Conservation (phyloP, 2,888 invertebrate species). For the Cistogaster globosa region DNA sequence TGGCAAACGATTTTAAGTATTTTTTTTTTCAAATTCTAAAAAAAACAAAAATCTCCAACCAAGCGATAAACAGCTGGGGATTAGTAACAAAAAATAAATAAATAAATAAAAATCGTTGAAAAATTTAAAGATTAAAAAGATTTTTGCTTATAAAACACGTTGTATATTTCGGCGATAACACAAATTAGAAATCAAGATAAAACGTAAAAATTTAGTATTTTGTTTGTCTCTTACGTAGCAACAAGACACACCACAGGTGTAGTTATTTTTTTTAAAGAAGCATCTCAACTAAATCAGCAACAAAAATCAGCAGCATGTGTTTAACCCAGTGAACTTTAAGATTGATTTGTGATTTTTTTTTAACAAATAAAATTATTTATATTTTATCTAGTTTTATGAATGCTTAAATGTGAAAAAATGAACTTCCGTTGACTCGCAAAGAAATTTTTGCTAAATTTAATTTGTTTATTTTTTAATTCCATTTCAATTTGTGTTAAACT, state of each 20-base stretch:
- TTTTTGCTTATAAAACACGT: slow-evolving; percentile 29
- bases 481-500: slow-evolving; percentile 22
- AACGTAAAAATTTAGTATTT: slow-evolving; percentile 6
- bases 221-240: background rate
- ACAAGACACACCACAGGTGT: background rate
- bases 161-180: slow-evolving; percentile 6
- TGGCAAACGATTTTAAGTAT: slow-evolving; percentile 41
- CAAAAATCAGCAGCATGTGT: slow-evolving; percentile 51
- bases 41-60: slow-evolving; percentile 29
- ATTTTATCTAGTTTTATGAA: slow-evolving; percentile 9
- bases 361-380: background rate
- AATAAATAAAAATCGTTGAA: background rate
- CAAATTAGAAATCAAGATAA: slow-evolving; percentile 22
- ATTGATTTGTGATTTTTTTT: slow-evolving; percentile 23
- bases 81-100: slow-evolving; percentile 9
- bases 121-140: slow-evolving; percentile 11
- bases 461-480: slow-evolving; percentile 18
- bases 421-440: slow-evolving; percentile 10
- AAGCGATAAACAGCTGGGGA: slow-evolving; percentile 55
- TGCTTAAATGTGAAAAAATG: background rate
- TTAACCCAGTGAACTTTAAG: slow-evolving; percentile 68
- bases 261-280: background rate
- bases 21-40: background rate
- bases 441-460: slow-evolving; percentile 16
- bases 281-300: slow-evolving; percentile 5